Percentiles rank a stretch among this genome's conserved stretches.
Conservation (phyloP, 1,140 invertebrate species). For the Pseudomyrmex concolor region DNA sequence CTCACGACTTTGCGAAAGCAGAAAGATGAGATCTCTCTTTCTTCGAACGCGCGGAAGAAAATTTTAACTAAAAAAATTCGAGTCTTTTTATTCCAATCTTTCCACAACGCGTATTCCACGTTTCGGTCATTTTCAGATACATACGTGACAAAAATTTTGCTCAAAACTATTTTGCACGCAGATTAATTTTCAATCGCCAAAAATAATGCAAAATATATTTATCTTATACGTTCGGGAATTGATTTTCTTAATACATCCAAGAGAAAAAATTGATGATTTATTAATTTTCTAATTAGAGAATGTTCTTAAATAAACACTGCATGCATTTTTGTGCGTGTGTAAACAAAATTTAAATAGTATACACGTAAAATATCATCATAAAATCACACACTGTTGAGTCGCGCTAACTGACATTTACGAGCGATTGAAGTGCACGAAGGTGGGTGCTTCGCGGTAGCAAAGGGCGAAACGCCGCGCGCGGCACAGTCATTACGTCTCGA, state of each 20-base stretch:
- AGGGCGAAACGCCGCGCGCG: slow-evolving; percentile 29
- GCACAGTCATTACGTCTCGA: slow-evolving; percentile 59
- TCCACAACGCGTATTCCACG: background rate
- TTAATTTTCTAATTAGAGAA: too few species aligned
- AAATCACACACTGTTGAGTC: background rate
- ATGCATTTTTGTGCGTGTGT: too few species aligned
- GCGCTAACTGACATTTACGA: slow-evolving; percentile 41
- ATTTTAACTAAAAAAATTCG: slow-evolving; percentile 11
- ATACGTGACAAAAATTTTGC: background rate
- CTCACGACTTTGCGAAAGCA: slow-evolving; percentile 30
- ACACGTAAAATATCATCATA: background rate
- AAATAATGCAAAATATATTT: background rate
- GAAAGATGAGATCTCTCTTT: background rate
- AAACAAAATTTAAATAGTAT: too few species aligned
- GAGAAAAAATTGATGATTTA: too few species aligned
- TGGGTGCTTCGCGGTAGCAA: slow-evolving; percentile 50
- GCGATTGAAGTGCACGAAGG: slow-evolving; percentile 8
- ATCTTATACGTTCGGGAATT: too few species aligned
- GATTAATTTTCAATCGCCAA: too few species aligned
- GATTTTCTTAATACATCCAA: too few species aligned
- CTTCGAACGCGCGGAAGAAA: slow-evolving; percentile 17
- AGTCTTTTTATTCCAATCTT: background rate
- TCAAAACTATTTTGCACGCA: background rate
- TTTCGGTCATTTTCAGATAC: slow-evolving; percentile 9
- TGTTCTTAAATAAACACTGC: too few species aligned